phyloP scores from a whole-genome alignment of 2,113 vertebrate species.

The Rhodinocichla rosea region DNA sequence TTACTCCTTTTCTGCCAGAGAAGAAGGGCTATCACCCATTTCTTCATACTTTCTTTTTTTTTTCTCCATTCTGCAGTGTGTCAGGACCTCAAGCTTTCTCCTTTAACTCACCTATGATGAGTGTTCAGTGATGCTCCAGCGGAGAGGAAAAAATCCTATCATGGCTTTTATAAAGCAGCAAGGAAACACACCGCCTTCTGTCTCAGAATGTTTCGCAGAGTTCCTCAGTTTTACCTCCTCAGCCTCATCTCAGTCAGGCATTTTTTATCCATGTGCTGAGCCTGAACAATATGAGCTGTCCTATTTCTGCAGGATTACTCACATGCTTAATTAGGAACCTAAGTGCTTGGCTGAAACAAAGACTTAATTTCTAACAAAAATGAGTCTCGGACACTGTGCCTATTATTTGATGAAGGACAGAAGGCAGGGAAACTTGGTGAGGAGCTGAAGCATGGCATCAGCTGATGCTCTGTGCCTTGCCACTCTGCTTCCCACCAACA shows the following conservation, averaged over 20 bases:
- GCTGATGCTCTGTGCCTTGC: background rate
- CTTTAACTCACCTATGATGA: constrained; percentile 23
- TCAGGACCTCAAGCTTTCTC: background rate
- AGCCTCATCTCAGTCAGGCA: background rate
- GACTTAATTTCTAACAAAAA: constrained; percentile 27
- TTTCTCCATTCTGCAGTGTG: background rate
- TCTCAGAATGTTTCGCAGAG: background rate
- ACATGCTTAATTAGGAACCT: constrained; percentile 43
- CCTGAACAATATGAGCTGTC: constrained; percentile 16
- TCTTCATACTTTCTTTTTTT: background rate
- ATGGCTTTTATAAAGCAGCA: background rate
- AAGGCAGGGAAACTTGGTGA: background rate
- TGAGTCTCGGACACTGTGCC: background rate
- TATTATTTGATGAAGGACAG: constrained; percentile 9
- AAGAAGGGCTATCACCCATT: background rate
- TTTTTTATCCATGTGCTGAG: background rate
- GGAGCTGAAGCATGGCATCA: constrained; percentile 23
- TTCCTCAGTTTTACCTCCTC: background rate
- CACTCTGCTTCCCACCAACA: background rate
- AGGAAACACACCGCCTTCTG: background rate
- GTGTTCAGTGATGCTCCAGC: background rate
- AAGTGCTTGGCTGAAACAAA: constrained; percentile 20
- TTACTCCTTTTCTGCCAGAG: background rate
- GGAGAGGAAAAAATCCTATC: background rate
- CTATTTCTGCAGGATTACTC: constrained; percentile 29